Conservation (phyloP, 2,797 vertebrate genomes). For the Huso huso region DNA sequence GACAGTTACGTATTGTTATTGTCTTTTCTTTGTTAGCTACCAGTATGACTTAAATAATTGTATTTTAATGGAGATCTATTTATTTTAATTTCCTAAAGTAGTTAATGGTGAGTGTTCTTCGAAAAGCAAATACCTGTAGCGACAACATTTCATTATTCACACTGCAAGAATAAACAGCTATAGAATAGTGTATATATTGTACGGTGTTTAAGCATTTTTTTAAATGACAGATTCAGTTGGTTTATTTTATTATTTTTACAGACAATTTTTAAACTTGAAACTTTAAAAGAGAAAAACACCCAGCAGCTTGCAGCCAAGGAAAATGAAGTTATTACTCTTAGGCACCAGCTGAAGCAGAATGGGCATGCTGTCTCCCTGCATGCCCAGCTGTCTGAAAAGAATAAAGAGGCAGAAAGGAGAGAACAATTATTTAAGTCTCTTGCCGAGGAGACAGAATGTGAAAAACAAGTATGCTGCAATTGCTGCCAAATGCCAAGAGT, state of each 20-base stretch:
- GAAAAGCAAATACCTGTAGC: neutral
- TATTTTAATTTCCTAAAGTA: neutral
- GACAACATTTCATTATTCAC: neutral
- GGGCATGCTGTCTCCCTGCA: constrained; percentile 56
- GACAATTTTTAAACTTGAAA: constrained; percentile 85
- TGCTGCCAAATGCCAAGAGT: constrained; percentile 59
- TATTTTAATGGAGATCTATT: neutral
- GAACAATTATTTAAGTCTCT: constrained; percentile 63
- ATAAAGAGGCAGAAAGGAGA: constrained; percentile 64
- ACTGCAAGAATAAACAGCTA: neutral
- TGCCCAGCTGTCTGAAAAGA: constrained; percentile 71
- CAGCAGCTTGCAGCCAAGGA: constrained; percentile 72
- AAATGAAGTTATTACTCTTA: constrained; percentile 70
- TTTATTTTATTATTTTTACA: constrained; percentile 38
- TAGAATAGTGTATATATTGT: neutral
- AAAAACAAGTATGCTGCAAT: constrained; percentile 63
- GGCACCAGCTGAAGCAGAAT: constrained; percentile 53
- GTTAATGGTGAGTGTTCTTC: neutral
- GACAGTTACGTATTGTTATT: neutral
- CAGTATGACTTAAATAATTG: neutral
- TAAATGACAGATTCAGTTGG: neutral
- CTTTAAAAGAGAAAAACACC: constrained; percentile 68
- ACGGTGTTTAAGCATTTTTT: neutral
- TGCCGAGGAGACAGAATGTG: constrained; percentile 68
- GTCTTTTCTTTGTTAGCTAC: constrained; percentile 23